Conservation (phyloP, 1,140 invertebrate genomes). For the Pachypsylla venusta region DNA sequence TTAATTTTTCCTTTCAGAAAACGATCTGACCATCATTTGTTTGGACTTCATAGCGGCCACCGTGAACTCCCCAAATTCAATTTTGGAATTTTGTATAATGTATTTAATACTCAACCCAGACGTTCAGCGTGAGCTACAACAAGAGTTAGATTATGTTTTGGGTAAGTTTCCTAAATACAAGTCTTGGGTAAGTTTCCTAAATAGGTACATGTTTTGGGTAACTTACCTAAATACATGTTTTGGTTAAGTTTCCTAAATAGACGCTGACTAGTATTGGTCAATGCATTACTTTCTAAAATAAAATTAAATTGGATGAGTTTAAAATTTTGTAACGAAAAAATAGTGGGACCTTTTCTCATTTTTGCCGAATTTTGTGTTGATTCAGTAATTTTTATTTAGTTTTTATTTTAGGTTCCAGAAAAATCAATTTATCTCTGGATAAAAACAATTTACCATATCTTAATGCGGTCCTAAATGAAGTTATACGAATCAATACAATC, state of each 20-base stretch:
- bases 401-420: neutral
- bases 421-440: neutral
- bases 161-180: too few species aligned
- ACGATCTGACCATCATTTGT: slow-evolving; percentile 32
- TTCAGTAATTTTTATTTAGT: neutral
- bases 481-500: slow-evolving; percentile 32
- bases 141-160: slow-evolving; percentile 36
- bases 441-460: slow-evolving; percentile 29
- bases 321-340: too few species aligned
- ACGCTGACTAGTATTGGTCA: too few species aligned
- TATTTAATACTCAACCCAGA: slow-evolving; percentile 39
- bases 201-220: too few species aligned
- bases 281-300: too few species aligned
- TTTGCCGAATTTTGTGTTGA: too few species aligned
- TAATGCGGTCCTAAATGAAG: slow-evolving; percentile 35
- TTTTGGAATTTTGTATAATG: slow-evolving; percentile 39
- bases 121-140: slow-evolving; percentile 38
- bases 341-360: too few species aligned
- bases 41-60: slow-evolving; percentile 46
- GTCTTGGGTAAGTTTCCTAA: too few species aligned
- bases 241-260: too few species aligned
- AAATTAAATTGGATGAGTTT: too few species aligned
- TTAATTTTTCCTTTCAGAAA: slow-evolving; percentile 32
- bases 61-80: slow-evolving; percentile 44
- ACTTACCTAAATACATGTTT: too few species aligned